Evolutionary conservation across 2,797 vertebrate species (phyloP).

Genomic region (Jordanella pulchra): DNA sequence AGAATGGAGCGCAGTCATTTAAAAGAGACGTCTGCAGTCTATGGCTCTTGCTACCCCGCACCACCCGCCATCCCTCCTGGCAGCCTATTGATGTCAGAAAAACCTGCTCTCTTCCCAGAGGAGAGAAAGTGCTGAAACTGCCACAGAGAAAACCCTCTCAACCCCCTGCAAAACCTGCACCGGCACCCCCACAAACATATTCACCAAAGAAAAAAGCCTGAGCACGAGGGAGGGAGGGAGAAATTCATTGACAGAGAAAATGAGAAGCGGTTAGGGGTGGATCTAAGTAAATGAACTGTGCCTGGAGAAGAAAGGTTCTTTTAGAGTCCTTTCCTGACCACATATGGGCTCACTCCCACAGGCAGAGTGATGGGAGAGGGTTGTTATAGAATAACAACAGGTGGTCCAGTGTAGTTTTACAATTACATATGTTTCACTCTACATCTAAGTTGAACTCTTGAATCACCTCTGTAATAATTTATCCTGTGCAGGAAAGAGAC

Average conservation of each 20-base stretch:
- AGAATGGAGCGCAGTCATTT: slow-evolving; percentile 36
- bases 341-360: slow-evolving; percentile 78
- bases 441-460: slow-evolving; percentile 63
- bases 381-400: slow-evolving; percentile 66
- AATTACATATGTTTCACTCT: slow-evolving; percentile 62
- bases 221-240: slow-evolving; percentile 55
- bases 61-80: slow-evolving; percentile 51
- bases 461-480: slow-evolving; percentile 64
- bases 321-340: slow-evolving; percentile 66
- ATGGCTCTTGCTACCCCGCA: slow-evolving; percentile 46
- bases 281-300: slow-evolving; percentile 72
- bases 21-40: slow-evolving; percentile 54
- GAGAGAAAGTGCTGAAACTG: slow-evolving; percentile 64
- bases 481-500: slow-evolving; percentile 52
- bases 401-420: slow-evolving; percentile 62
- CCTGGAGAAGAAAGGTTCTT: slow-evolving; percentile 74
- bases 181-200: slow-evolving; percentile 30
- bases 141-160: slow-evolving; percentile 58
- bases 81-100: slow-evolving; percentile 75
- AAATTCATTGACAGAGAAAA: slow-evolving; percentile 57
- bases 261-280: slow-evolving; percentile 42
- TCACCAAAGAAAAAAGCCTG: slow-evolving; percentile 62
- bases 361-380: slow-evolving; percentile 44
- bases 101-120: slow-evolving; percentile 81
- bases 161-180: slow-evolving; percentile 1